These are phyloP conservation scores for Andrena bucephala DNA, from an alignment of 2,888 invertebrate species.

Conservation along the genomic window DNA sequence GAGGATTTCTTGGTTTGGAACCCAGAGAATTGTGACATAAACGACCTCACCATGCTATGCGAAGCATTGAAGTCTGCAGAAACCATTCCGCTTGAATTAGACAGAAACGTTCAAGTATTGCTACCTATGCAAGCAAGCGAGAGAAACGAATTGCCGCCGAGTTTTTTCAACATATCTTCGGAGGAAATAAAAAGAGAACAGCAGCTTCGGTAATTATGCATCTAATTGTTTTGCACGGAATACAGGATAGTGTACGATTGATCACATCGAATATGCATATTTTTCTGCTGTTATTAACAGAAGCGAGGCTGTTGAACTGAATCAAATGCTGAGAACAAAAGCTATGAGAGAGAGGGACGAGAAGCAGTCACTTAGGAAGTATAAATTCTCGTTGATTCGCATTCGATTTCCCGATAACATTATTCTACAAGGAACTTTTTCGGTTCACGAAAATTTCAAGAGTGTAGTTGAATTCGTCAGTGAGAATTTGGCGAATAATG, in stretches of 20 bases:
- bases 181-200: slow-evolving; percentile 95
- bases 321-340: slow-evolving; percentile 95
- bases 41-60: slow-evolving; percentile 87
- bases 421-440: slow-evolving; percentile 94
- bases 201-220: slow-evolving; percentile 87
- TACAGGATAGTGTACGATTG: background rate
- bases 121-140: slow-evolving; percentile 91
- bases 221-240: background rate
- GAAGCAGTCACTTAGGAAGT: slow-evolving; percentile 91
- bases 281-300: slow-evolving; percentile 83
- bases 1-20: slow-evolving; percentile 90
- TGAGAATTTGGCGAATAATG: slow-evolving; percentile 90
- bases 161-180: slow-evolving; percentile 93
- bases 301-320: slow-evolving; percentile 91
- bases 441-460: slow-evolving; percentile 91
- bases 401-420: slow-evolving; percentile 95
- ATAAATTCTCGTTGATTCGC: slow-evolving; percentile 94
- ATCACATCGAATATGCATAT: slow-evolving; percentile 3
- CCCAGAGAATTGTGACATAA: slow-evolving; percentile 83
- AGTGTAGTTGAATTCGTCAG: slow-evolving; percentile 92
- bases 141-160: slow-evolving; percentile 90
- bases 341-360: slow-evolving; percentile 98
- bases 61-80: slow-evolving; percentile 93
- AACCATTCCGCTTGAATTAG: slow-evolving; percentile 93
- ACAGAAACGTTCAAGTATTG: slow-evolving; percentile 94